Base-by-base conservation (phyloP, 2,888 invertebrate species). In the Tridacna gigas region DNA sequence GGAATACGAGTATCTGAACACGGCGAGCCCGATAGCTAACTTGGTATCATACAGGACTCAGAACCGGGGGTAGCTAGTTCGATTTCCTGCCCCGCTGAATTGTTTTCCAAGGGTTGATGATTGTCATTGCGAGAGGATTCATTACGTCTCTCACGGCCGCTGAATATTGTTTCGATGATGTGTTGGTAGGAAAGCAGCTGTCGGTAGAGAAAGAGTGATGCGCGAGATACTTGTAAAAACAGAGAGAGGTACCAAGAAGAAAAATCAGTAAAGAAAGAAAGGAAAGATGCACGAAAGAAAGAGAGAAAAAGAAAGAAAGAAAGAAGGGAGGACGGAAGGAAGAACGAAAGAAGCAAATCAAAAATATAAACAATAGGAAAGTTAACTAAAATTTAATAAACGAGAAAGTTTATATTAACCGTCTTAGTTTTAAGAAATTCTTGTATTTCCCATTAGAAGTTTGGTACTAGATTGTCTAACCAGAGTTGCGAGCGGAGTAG, bases 401-500 rank as follows among this genome's bases (percentile, higher is more conserved):
- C 37, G 7, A 37, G 37, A 37, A 37, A 37, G 7, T 37, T 37
- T 37, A 37, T 37, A 37, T 4, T 37, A 37, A 37, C 7, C 7
- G 37, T 37, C 37, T 37, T 7, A 37, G 37, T 37, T 37, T 37
- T 37, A 37, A 7, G 37, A 37, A 37, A 37, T 7, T 37, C 37
- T 37, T 13, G 60, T 56, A 71, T 84, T 79, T 13, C 77, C 28
- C 84, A 84, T 84, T 25, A 84, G 28, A 79, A 84, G 82, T 63
- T 84, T 84, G 0, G 79, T 82, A 71, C 82, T 79, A 0, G 84
- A 74, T 26, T 66, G 56, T 74, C 84, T 66, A 37, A 84, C 82
- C 25, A 82, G 60, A 0, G 81, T 75, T 11, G 84, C 84, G 1
- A 84, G 77, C 20, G 84, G 84, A 28, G 79, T 84, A 5, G 86